Evolutionary conservation across 2,888 invertebrate genomes (phyloP), one percentile per base, ranked within the genome.

Genomic region (Zhengitettix transpicula): DNA sequence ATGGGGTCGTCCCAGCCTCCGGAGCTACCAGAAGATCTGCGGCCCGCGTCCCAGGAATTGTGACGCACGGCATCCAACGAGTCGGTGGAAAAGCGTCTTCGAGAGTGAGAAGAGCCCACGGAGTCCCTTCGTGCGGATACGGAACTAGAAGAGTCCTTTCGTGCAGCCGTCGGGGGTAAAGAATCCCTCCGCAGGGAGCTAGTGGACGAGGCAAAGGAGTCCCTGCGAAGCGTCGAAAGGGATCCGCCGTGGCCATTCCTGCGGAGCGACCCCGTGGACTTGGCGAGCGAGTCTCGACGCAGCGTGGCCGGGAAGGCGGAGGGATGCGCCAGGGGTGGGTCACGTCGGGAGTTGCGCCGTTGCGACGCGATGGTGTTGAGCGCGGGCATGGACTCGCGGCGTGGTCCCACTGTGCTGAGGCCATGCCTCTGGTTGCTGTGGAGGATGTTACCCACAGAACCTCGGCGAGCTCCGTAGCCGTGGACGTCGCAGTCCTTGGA

Each of bases 401-500:
- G 68, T 9, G 74, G 70, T 67, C 79, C 75, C 66, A 77, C 62
- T 75, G 79, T 60, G 78, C 79, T 58, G 28, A 28, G 28, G 28
- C 28, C 28, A 28, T 28, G 28, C 15, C 77, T 76, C 64, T 75
- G 76, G 17, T 74, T 73, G 16, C 77, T 75, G 17, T 77, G 76
- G 58, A 75, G 67, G 8, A 78, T 76, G 64, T 79, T 82, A 62
- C 81, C 79, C 62, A 80, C 70, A 58, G 80, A 81, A 12, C 81
- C 81, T 16, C 82, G 76, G 8, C 80, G 76, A 9, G 81, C 70
- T 73, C 78, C 76, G 68, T 77, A 52, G 75, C 72, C 84, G 71
- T 87, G 87, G 44, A 87, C 83, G 68, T 86, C 85, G 70, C 87
- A 88, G 64, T 81, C 82, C 64, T 77, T 76, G 71, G 59, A 60